phyloP scores from a whole-genome alignment of 1,140 invertebrate species.

The Drosophila bifasciata region DNA sequence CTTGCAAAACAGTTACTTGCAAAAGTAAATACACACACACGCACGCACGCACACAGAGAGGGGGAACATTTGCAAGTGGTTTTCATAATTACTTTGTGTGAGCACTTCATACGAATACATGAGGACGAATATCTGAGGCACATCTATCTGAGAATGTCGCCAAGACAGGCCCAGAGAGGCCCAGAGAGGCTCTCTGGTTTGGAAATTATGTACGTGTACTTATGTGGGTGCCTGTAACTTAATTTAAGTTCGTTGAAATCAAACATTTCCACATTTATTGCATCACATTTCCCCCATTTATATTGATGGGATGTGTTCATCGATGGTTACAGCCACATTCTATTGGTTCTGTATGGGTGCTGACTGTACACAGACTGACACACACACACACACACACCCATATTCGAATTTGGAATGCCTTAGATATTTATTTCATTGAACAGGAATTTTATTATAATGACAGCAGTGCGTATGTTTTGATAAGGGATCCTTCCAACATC shows the following conservation, averaged over 20 bases:
- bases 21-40: conserved; percentile 53
- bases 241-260: conserved; percentile 19
- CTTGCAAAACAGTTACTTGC: conserved; percentile 65
- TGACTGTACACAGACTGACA: too few relatives aligned
- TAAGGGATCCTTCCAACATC: conserved; percentile 15
- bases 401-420: too few relatives aligned
- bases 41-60: background rate
- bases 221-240: conserved; percentile 16
- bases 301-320: background rate
- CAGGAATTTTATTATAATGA: conserved; percentile 15
- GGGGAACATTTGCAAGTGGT: conserved; percentile 61
- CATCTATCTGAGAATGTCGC: too few relatives aligned
- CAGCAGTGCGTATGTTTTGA: conserved; percentile 39
- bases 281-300: background rate
- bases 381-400: too few relatives aligned
- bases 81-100: conserved; percentile 78
- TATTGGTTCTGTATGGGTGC: too few relatives aligned
- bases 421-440: conserved; percentile 19
- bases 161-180: too few relatives aligned
- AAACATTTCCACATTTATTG: conserved; percentile 13
- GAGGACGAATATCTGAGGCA: too few relatives aligned
- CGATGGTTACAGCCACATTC: too few relatives aligned
- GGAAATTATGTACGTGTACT: conserved; percentile 1
- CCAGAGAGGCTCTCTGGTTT: too few relatives aligned
- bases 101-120: conserved; percentile 44